Percentiles rank a stretch among this genome's conserved stretches.
Evolutionary conservation across 2,113 vertebrate genomes (phyloP).

Genomic region (Chiloscyllium plagiosum): DNA sequence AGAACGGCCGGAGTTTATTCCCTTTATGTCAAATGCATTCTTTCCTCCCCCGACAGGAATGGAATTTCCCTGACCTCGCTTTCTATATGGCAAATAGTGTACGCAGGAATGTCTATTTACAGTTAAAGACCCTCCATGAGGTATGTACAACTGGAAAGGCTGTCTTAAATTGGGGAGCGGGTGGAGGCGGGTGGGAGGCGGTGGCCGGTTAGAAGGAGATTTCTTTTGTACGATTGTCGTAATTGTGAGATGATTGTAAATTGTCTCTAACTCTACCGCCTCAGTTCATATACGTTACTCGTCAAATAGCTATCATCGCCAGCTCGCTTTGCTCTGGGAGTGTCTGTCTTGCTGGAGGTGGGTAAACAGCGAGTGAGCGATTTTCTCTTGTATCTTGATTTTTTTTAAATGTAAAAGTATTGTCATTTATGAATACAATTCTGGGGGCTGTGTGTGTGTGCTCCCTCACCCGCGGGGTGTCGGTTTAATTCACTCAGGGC

Average conservation of each 20-base stretch:
- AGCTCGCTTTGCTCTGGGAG: not conserved
- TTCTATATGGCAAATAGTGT: constrained; percentile 34
- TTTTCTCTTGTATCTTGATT: not conserved
- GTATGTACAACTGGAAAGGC: not conserved
- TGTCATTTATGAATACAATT: constrained; percentile 9
- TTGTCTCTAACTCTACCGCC: not conserved
- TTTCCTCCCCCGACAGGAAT: not conserved
- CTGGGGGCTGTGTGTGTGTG: not conserved
- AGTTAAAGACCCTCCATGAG: not conserved
- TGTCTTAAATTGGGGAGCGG: not conserved
- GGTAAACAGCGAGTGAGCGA: not conserved
- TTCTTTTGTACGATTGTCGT: not conserved
- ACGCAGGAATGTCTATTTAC: constrained; percentile 42
- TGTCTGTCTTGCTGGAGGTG: not conserved
- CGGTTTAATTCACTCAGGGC: not conserved
- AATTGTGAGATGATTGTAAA: not conserved
- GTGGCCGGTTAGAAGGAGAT: not conserved
- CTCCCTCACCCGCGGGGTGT: no score
- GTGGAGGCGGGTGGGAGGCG: no score
- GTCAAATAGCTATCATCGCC: not conserved
- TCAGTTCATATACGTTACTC: not conserved
- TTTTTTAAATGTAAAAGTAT: not conserved
- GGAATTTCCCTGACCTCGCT: constrained; percentile 37
- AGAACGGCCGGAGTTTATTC: not conserved
- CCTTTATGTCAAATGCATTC: not conserved